These are phyloP conservation scores for Hedya salicella DNA, from an alignment of 2,888 invertebrate genomes.

Conservation along the genomic window DNA sequence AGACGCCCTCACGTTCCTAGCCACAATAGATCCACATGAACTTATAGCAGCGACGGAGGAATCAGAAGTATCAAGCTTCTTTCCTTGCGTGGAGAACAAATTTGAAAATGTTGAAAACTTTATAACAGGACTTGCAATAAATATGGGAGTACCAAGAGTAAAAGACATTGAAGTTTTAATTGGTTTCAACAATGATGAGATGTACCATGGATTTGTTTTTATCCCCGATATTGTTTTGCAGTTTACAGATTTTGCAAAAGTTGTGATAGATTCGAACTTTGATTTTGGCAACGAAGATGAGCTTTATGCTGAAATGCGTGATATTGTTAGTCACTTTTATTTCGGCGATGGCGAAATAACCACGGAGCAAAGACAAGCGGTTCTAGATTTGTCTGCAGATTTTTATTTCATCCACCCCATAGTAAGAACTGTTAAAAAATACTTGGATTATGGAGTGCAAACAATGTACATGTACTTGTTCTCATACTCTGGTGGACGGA, in stretches of 20 bases:
- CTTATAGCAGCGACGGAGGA: constrained; percentile 22
- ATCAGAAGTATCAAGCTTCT: constrained; percentile 12
- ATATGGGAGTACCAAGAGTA: constrained; percentile 19
- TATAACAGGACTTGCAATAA: constrained; percentile 32
- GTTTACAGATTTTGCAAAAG: constrained; percentile 27
- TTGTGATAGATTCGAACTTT: constrained; percentile 46
- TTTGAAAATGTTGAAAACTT: constrained; percentile 35
- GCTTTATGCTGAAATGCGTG: constrained; percentile 46
- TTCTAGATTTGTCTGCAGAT: constrained; percentile 55
- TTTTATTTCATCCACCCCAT: constrained; percentile 52
- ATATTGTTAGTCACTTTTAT: constrained; percentile 51
- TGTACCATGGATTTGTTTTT: not conserved
- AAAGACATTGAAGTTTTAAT: constrained; percentile 40
- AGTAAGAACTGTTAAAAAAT: constrained; percentile 51
- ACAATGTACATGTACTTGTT: constrained; percentile 57
- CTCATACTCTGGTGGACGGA: constrained; percentile 56
- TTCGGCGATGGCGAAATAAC: constrained; percentile 51
- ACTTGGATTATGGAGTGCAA: constrained; percentile 48
- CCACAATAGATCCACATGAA: constrained; percentile 12
- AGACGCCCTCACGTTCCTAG: constrained; percentile 29
- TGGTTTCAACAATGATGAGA: constrained; percentile 39
- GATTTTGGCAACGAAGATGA: constrained; percentile 44
- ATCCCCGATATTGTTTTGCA: not conserved
- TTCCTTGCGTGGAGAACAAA: constrained; percentile 40
- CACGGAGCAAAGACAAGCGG: constrained; percentile 37